Conservation (phyloP, 53 echinoderm and acorn worm species). For the Stichopus horrens region DNA sequence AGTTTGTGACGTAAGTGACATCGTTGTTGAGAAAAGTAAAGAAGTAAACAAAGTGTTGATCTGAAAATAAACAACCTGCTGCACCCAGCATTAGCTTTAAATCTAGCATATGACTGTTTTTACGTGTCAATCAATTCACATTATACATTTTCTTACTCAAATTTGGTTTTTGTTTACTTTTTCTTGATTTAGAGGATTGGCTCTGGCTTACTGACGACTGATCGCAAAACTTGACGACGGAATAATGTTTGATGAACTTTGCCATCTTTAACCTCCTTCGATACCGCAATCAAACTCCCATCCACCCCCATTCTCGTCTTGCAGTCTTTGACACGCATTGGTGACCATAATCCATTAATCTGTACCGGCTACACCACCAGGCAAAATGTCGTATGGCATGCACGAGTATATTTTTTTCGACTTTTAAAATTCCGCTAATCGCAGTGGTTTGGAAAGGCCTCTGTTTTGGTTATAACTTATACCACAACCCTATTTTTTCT, state of each 20-base stretch:
- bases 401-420: neutral
- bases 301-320: neutral
- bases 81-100: too few relatives aligned
- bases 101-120: too few relatives aligned
- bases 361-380: neutral
- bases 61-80: too few relatives aligned
- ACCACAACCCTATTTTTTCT: constrained; percentile 7
- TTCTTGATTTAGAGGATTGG: too few relatives aligned
- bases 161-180: too few relatives aligned
- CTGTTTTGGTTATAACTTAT: neutral
- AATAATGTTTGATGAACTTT: neutral
- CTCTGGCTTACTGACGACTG: too few relatives aligned
- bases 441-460: constrained; percentile 24
- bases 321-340: neutral
- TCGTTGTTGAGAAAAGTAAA: too few relatives aligned
- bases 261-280: neutral
- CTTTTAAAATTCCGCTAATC: neutral
- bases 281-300: neutral
- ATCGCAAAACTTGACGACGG: too few relatives aligned
- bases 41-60: too few relatives aligned
- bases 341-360: neutral
- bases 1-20: too few relatives aligned
- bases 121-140: too few relatives aligned
- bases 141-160: too few relatives aligned
- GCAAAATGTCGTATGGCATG: neutral